Evolutionary conservation across 2,113 vertebrate species (phyloP).

Genomic region (Campylorhamphus procurvoides): DNA sequence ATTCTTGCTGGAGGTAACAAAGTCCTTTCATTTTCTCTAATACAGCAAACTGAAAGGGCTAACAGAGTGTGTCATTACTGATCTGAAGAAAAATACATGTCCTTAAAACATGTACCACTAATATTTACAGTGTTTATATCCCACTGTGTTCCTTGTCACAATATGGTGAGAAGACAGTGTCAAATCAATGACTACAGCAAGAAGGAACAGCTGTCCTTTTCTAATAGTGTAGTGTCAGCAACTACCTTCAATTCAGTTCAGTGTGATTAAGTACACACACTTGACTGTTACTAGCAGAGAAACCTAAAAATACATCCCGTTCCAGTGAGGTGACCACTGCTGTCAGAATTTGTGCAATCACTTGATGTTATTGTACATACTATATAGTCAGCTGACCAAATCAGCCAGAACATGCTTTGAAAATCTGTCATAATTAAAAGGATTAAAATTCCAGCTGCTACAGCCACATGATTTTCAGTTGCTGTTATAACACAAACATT

Average conservation of each 20-base stretch:
- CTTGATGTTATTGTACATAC: constrained; percentile 67
- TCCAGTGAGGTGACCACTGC: constrained; percentile 67
- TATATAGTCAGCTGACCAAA: constrained; percentile 67
- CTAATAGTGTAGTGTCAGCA: constrained; percentile 64
- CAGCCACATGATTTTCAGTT: constrained; percentile 61
- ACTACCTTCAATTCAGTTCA: background rate
- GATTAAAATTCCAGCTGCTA: constrained; percentile 68
- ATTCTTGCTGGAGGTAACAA: background rate
- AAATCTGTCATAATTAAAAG: constrained; percentile 69
- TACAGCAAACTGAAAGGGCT: background rate
- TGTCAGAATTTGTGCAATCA: constrained; percentile 61
- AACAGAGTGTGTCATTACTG: background rate
- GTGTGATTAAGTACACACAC: constrained; percentile 48
- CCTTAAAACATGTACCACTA: background rate
- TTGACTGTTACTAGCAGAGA: constrained; percentile 73
- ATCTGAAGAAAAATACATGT: background rate
- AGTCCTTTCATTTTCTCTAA: background rate
- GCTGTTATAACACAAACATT: constrained; percentile 61
- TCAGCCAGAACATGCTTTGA: constrained; percentile 61
- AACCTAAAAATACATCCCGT: constrained; percentile 77
- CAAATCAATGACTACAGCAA: constrained; percentile 37
- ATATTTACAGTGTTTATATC: background rate
- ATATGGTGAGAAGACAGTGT: background rate
- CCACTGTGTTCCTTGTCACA: background rate
- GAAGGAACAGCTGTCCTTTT: constrained; percentile 67